phyloP scores from a whole-genome alignment of 2,888 invertebrate genomes.

The Coenonympha arcania region DNA sequence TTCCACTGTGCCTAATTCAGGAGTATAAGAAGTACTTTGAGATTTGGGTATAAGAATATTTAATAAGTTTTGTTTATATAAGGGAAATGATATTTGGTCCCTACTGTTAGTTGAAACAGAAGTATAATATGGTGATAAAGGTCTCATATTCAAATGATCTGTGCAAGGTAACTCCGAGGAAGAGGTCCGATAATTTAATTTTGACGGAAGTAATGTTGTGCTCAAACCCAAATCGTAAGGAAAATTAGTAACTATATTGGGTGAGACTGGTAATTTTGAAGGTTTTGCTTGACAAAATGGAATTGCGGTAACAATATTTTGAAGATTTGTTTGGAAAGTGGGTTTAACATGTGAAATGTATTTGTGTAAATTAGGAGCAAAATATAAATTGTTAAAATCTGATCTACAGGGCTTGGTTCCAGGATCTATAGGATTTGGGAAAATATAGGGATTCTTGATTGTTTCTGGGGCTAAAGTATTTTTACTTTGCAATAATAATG shows the following conservation, averaged over 20 bases:
- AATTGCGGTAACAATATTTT: neutral
- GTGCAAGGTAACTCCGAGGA: no score
- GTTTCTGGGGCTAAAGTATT: neutral
- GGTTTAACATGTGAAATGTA: neutral
- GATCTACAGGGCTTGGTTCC: neutral
- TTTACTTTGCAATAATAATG: neutral
- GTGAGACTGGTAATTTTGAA: neutral
- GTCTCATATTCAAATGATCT: no score
- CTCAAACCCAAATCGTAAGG: neutral
- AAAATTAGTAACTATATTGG: neutral
- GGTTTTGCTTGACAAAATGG: neutral
- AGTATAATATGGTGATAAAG: no score
- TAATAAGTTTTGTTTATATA: no score
- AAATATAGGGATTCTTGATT: neutral
- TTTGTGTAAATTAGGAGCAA: neutral
- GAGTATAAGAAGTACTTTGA: no score
- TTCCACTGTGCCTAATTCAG: neutral
- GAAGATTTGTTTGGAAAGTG: neutral
- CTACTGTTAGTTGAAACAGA: no score
- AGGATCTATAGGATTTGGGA: neutral
- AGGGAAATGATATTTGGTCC: no score
- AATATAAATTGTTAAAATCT: neutral
- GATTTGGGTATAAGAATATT: no score
- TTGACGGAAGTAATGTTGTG: neutral
- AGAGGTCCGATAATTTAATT: no score